Conservation (phyloP, 2,888 invertebrate genomes). For the Tetragnatha montana region DNA sequence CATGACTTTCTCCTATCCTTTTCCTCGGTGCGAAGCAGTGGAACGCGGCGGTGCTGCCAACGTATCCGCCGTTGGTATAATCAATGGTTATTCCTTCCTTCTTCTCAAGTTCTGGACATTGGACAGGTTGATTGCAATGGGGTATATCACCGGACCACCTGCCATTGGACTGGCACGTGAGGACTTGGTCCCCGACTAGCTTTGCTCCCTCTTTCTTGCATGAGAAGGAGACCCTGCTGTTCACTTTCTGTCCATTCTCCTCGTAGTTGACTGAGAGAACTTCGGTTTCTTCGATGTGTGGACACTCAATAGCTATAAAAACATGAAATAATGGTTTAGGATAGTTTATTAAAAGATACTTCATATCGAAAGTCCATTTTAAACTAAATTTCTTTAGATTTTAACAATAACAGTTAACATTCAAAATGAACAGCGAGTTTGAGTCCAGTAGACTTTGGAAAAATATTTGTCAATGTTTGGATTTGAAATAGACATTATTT, state of each 20-base stretch:
- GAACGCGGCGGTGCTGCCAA: not conserved
- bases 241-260: constrained; percentile 11
- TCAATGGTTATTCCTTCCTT: not conserved
- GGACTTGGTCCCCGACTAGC: not conserved
- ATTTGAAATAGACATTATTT: too few relatives aligned
- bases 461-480: too few relatives aligned
- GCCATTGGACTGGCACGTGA: constrained; percentile 39
- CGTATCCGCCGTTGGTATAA: not conserved
- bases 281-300: not conserved
- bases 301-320: not conserved
- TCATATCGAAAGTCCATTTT: too few relatives aligned
- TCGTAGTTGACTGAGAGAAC: constrained; percentile 19
- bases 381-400: too few relatives aligned
- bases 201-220: not conserved
- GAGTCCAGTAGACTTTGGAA: too few relatives aligned
- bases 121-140: not conserved
- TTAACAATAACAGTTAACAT: too few relatives aligned
- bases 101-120: constrained; percentile 30
- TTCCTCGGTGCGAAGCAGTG: not conserved
- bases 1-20: not conserved
- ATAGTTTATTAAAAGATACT: too few relatives aligned
- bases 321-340: too few relatives aligned
- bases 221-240: constrained; percentile 24
- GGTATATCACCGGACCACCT: constrained; percentile 43
- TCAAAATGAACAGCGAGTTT: too few relatives aligned